A percentile compares a stretch with the other conserved stretches of the same genome.
phyloP scores from a whole-genome alignment of 92 coral and sea anemone genomes.

The Siderastrea radians region DNA sequence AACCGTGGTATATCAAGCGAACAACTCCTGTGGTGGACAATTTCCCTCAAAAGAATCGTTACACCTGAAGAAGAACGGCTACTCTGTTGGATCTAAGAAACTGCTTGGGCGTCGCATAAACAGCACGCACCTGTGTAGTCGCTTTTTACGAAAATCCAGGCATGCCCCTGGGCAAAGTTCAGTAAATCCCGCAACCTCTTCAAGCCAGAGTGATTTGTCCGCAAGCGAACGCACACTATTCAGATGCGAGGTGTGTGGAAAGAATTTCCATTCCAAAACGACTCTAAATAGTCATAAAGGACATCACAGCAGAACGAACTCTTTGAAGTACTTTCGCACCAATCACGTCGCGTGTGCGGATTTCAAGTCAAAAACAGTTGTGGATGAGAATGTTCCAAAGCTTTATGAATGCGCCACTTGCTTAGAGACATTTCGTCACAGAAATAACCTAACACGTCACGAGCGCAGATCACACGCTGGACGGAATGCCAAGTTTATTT shows the following conservation, averaged over 20 bases:
- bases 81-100: neutral
- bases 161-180: no score
- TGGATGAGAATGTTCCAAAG: neutral
- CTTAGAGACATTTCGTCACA: conserved; percentile 2
- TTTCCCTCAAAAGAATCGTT: neutral
- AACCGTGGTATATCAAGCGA: neutral
- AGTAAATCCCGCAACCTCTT: neutral
- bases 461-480: neutral
- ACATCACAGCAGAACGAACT: conserved; percentile 1
- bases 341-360: neutral
- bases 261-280: neutral
- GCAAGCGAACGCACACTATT: neutral
- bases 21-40: neutral
- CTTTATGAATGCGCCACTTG: conserved; percentile 10
- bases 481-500: neutral
- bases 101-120: no score
- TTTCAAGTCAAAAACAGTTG: neutral
- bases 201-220: neutral
- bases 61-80: neutral
- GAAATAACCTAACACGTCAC: neutral
- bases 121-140: no score
- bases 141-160: no score
- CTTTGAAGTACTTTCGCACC: neutral
- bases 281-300: conserved; percentile 13
- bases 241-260: conserved; percentile 30